These are phyloP conservation scores for Xiphophorus hellerii DNA, from an alignment of 2,113 vertebrate species.

Conservation along the genomic window DNA sequence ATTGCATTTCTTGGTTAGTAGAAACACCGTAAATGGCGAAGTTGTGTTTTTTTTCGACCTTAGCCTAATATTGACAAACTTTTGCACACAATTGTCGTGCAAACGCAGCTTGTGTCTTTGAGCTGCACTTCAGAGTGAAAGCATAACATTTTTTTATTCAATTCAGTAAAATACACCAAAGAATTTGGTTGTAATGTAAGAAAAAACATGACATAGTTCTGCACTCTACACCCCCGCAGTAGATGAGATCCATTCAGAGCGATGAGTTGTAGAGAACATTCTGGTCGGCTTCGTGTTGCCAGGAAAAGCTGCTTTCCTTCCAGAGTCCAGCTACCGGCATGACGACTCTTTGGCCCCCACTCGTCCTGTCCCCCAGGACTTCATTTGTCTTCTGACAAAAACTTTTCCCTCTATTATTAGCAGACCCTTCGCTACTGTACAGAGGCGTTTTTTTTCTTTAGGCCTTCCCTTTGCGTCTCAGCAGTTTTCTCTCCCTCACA, in stretches of 20 bases:
- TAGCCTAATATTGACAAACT: too few species aligned
- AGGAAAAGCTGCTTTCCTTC: not conserved
- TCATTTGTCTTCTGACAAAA: constrained; percentile 50
- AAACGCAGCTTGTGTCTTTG: not conserved
- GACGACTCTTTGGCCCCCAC: not conserved
- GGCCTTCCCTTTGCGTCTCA: constrained; percentile 12
- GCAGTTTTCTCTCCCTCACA: constrained; percentile 29
- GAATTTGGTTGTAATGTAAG: not conserved
- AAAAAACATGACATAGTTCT: not conserved
- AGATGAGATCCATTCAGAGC: not conserved
- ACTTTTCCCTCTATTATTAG: constrained; percentile 60
- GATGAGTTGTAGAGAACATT: not conserved
- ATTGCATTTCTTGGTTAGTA: too few species aligned
- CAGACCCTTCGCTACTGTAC: constrained; percentile 18
- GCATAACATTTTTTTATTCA: too few species aligned
- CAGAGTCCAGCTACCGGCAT: not conserved
- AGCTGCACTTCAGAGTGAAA: not conserved
- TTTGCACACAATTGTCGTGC: too few species aligned
- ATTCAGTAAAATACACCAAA: not conserved
- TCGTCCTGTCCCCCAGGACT: constrained; percentile 17
- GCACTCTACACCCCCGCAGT: not conserved
- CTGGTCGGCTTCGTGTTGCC: not conserved
- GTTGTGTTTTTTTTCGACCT: too few species aligned
- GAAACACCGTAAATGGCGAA: too few species aligned
- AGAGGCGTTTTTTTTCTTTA: not conserved